These are phyloP conservation scores for Calosoma granatense DNA, from an alignment of 1,140 invertebrate species.

Conservation along the genomic window DNA sequence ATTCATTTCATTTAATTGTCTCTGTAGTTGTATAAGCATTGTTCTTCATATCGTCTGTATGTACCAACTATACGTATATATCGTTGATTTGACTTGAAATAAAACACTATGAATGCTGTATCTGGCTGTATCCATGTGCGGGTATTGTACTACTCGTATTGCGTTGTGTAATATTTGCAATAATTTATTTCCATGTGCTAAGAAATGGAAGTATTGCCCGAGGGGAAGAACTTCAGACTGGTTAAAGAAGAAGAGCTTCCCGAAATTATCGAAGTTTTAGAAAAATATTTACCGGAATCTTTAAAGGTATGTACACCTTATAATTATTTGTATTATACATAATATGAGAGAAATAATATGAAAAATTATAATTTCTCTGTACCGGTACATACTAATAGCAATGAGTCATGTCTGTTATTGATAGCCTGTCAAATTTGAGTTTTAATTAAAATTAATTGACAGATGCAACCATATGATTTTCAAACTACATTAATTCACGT, in stretches of 20 bases:
- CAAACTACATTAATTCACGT: too few relatives aligned
- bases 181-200: slow-evolving; percentile 30
- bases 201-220: slow-evolving; percentile 67
- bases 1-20: slow-evolving; percentile 10
- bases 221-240: slow-evolving; percentile 77
- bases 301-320: slow-evolving; percentile 53
- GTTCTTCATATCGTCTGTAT: background rate
- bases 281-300: slow-evolving; percentile 67
- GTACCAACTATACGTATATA: background rate
- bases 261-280: slow-evolving; percentile 62
- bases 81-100: too few relatives aligned
- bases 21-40: background rate
- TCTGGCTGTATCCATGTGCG: too few relatives aligned
- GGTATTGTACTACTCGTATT: too few relatives aligned
- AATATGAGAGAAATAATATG: too few relatives aligned
- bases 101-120: too few relatives aligned
- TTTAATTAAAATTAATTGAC: slow-evolving; percentile 3
- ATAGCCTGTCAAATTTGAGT: background rate
- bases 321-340: slow-evolving; percentile 2
- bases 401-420: slow-evolving; percentile 1
- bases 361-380: background rate
- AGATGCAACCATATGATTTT: too few relatives aligned
- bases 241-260: slow-evolving; percentile 69
- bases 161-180: background rate
- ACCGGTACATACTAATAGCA: background rate